These are phyloP conservation scores for Brachypalpus laphriformis DNA, from an alignment of 2,888 invertebrate species.

Conservation along the genomic window DNA sequence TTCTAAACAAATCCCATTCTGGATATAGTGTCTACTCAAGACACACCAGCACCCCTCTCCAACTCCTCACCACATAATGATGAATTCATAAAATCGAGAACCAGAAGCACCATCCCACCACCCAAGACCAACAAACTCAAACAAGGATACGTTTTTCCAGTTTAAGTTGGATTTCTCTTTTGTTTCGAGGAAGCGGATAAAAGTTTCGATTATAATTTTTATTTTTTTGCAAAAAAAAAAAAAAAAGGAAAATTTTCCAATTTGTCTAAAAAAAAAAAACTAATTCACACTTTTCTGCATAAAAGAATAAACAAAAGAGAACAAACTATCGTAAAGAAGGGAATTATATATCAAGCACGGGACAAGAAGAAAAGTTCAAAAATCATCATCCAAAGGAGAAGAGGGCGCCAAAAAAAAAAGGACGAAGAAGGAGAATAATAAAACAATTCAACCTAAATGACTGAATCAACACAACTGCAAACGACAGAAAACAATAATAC, in stretches of 20 bases:
- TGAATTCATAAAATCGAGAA: constrained; percentile 44
- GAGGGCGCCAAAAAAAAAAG: background rate
- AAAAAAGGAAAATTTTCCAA: too few relatives aligned
- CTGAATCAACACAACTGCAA: constrained; percentile 83
- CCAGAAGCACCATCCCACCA: background rate
- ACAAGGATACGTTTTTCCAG: constrained; percentile 47
- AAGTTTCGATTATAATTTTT: constrained; percentile 26
- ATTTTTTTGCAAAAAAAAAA: constrained; percentile 10
- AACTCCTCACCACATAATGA: constrained; percentile 33
- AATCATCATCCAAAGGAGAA: constrained; percentile 13
- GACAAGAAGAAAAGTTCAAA: constrained; percentile 35
- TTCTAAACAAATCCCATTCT: constrained; percentile 63
- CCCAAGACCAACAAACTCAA: constrained; percentile 21
- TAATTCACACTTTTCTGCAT: constrained; percentile 52
- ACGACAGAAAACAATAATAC: constrained; percentile 83
- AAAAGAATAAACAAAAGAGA: constrained; percentile 33
- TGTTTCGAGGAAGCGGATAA: constrained; percentile 29
- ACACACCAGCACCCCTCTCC: background rate
- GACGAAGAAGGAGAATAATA: constrained; percentile 39
- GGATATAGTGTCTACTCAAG: constrained; percentile 54
- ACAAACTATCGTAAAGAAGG: constrained; percentile 37
- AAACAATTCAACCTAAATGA: constrained; percentile 79
- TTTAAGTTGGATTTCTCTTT: constrained; percentile 58
- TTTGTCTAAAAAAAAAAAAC: constrained; percentile 32
- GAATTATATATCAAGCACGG: background rate